Percentiles rank a stretch among this genome's conserved stretches.
These are phyloP conservation scores for Lepus europaeus DNA, from an alignment of 2,113 vertebrate genomes.

Conservation along the genomic window DNA sequence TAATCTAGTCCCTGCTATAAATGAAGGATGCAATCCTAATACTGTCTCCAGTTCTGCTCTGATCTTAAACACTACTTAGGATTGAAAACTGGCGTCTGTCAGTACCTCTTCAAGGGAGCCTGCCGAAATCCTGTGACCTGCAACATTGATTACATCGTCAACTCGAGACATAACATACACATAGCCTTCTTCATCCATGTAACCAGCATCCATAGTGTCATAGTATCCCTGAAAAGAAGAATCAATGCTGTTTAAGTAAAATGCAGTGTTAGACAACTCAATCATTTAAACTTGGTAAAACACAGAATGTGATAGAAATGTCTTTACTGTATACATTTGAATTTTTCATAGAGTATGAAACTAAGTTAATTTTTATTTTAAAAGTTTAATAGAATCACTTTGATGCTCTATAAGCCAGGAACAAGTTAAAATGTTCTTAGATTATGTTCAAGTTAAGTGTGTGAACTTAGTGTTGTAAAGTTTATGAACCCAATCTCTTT, in stretches of 20 bases:
- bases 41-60: background rate
- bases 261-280: background rate
- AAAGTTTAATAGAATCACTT: constrained; percentile 52
- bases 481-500: constrained; percentile 62
- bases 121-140: constrained; percentile 96
- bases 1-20: background rate
- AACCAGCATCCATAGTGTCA: constrained; percentile 98
- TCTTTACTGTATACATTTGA: background rate
- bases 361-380: constrained; percentile 42
- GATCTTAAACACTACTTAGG: background rate
- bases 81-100: background rate
- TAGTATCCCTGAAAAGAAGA: constrained; percentile 93
- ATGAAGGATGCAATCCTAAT: background rate
- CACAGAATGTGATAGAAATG: constrained; percentile 6
- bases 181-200: constrained; percentile 94
- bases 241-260: background rate
- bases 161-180: constrained; percentile 96
- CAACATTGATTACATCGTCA: constrained; percentile 99
- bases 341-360: constrained; percentile 4
- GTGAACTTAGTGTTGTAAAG: constrained; percentile 47
- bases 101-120: constrained; percentile 97
- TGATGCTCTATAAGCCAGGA: background rate
- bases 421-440: constrained; percentile 50
- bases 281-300: constrained; percentile 20
- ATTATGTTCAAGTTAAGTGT: constrained; percentile 22